phyloP scores from a whole-genome alignment of 1,140 invertebrate genomes.

The Amphibalanus amphitrite region DNA sequence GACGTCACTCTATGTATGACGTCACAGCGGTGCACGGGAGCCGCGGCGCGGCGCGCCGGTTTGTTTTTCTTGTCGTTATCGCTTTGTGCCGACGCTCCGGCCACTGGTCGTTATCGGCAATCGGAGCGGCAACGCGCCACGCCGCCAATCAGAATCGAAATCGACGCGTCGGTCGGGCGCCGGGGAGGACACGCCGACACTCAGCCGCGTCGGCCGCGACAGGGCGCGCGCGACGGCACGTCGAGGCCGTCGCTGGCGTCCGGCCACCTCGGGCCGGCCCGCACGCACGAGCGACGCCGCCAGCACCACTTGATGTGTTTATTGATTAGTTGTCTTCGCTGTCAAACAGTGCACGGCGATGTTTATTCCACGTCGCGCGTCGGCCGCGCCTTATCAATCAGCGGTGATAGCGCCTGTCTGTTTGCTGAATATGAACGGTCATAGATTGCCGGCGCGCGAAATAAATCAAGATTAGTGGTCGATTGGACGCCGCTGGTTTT shows the following conservation, averaged over 20 bases:
- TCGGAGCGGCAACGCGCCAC: not conserved
- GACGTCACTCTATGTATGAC: not conserved
- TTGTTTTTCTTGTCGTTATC: conserved; percentile 2
- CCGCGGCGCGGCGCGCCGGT: too few relatives aligned
- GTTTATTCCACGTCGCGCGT: not conserved
- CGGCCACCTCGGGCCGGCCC: not conserved
- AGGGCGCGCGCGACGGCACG: too few relatives aligned
- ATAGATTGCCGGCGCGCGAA: not conserved
- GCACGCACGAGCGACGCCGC: not conserved
- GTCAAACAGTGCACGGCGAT: not conserved
- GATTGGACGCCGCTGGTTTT: not conserved
- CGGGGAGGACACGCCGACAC: too few relatives aligned
- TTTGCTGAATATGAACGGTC: conserved; percentile 1
- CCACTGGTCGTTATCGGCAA: not conserved
- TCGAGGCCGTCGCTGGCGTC: too few relatives aligned
- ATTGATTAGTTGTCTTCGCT: not conserved
- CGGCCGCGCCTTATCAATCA: not conserved
- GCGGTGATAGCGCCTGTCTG: not conserved
- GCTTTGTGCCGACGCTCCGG: not conserved
- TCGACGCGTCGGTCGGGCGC: too few relatives aligned
- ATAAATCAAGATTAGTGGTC: not conserved
- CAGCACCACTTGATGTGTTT: not conserved
- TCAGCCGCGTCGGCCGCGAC: too few relatives aligned
- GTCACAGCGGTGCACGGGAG: too few relatives aligned
- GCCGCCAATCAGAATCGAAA: not conserved